Percentiles rank a stretch among this genome's conserved stretches.
phyloP scores from a whole-genome alignment of 2,113 vertebrate genomes.

The Nothoprocta perdicaria region DNA sequence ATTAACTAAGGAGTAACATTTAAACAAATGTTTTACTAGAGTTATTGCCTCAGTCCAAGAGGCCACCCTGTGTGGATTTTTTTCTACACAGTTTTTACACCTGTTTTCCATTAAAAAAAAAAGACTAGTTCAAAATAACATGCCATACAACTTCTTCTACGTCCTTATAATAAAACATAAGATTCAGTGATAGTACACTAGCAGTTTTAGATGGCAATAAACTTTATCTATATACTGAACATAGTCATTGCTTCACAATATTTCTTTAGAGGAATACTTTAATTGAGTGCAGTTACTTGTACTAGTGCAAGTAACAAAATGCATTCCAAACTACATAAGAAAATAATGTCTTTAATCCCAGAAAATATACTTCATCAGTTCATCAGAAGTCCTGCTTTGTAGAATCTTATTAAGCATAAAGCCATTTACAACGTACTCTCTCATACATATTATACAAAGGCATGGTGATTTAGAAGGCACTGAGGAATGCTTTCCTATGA shows the following conservation, averaged over 20 bases:
- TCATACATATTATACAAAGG: slow-evolving; percentile 3
- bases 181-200: background rate
- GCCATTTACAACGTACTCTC: slow-evolving; percentile 3
- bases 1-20: background rate
- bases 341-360: background rate
- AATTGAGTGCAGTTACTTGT: background rate
- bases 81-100: background rate
- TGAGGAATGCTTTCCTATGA: background rate
- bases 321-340: background rate
- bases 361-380: slow-evolving; percentile 3
- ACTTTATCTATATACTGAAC: background rate
- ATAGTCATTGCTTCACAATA: background rate
- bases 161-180: background rate
- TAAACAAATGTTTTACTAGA: background rate
- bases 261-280: background rate
- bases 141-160: background rate
- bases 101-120: background rate
- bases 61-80: background rate
- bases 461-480: slow-evolving; percentile 7
- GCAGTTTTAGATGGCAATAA: background rate
- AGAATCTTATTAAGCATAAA: slow-evolving; percentile 16
- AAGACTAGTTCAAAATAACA: background rate
- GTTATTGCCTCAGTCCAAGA: background rate
- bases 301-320: background rate
- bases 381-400: background rate